Percentiles rank a stretch among this genome's conserved stretches.
These are phyloP conservation scores for Nixonia krombeini DNA, from an alignment of 1,140 invertebrate genomes.

Conservation along the genomic window DNA sequence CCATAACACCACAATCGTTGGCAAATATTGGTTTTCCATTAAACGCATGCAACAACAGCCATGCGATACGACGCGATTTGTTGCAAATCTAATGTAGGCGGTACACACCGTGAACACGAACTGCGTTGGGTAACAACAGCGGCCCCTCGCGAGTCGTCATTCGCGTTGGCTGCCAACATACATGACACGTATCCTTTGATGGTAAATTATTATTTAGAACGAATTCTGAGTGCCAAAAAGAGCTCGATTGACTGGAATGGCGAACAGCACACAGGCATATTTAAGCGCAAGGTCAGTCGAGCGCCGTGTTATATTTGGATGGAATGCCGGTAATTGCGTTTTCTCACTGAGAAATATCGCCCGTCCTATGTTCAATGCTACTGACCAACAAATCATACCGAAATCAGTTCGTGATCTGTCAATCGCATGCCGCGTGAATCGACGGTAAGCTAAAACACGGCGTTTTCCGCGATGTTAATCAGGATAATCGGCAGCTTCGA, in stretches of 20 bases:
- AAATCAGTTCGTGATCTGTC: constrained; percentile 33
- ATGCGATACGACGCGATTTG: too few species aligned
- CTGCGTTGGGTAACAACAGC: too few species aligned
- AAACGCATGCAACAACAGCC: too few species aligned
- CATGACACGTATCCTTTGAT: too few species aligned
- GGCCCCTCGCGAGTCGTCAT: too few species aligned
- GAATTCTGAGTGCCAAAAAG: too few species aligned
- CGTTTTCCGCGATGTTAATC: constrained; percentile 14
- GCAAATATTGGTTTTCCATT: too few species aligned
- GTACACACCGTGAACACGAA: too few species aligned
- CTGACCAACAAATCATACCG: constrained; percentile 33
- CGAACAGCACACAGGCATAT: constrained; percentile 23
- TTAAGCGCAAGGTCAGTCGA: constrained; percentile 35
- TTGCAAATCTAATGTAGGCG: too few species aligned
- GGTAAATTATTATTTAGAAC: too few species aligned
- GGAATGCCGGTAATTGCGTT: constrained; percentile 28
- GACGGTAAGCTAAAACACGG: constrained; percentile 22
- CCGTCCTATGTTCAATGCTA: constrained; percentile 31
- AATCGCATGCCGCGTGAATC: constrained; percentile 21
- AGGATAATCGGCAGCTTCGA: constrained; percentile 11
- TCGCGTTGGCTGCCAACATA: too few species aligned
- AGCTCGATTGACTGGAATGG: constrained; percentile 33
- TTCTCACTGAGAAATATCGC: constrained; percentile 20
- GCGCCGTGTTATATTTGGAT: constrained; percentile 40
- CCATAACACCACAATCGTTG: too few species aligned